Conservation (phyloP, 2,888 invertebrate genomes). For the Ommatoiulus sabulosus region DNA sequence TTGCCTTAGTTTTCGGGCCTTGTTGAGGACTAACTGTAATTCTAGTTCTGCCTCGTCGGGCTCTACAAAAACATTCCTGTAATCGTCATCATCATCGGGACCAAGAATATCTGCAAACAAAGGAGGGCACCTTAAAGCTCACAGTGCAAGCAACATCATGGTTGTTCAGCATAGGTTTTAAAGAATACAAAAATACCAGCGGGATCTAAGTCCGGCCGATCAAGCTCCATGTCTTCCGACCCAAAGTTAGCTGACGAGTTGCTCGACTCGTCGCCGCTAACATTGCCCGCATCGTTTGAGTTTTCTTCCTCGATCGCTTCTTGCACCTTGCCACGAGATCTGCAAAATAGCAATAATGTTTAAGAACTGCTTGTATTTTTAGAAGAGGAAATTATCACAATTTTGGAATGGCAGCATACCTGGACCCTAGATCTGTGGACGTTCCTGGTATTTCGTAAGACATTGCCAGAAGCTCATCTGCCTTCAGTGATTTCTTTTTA, state of each 20-base stretch:
- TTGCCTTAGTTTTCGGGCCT: conserved; percentile 78
- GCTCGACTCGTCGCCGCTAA: conserved; percentile 34
- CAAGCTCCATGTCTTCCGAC: conserved; percentile 57
- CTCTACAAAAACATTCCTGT: conserved; percentile 74
- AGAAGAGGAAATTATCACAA: background rate
- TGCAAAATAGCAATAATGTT: background rate
- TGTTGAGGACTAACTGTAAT: conserved; percentile 75
- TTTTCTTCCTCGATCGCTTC: conserved; percentile 49
- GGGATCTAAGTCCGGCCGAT: conserved; percentile 34
- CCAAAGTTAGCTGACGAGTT: background rate
- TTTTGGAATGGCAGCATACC: conserved; percentile 10
- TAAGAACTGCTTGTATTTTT: background rate
- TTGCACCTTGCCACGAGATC: background rate
- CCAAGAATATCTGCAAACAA: conserved; percentile 65
- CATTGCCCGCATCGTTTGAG: conserved; percentile 32
- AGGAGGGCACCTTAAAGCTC: background rate
- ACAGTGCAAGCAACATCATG: background rate
- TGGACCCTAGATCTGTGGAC: conserved; percentile 57
- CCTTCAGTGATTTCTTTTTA: conserved; percentile 74
- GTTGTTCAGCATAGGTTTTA: no score
- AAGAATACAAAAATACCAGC: background rate
- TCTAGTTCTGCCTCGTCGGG: conserved; percentile 81
- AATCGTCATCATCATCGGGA: conserved; percentile 67
- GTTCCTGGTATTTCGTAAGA: background rate
- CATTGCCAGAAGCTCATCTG: conserved; percentile 75